These are phyloP conservation scores for Cerastis leucographa DNA, from an alignment of 2,888 invertebrate genomes.

Conservation along the genomic window DNA sequence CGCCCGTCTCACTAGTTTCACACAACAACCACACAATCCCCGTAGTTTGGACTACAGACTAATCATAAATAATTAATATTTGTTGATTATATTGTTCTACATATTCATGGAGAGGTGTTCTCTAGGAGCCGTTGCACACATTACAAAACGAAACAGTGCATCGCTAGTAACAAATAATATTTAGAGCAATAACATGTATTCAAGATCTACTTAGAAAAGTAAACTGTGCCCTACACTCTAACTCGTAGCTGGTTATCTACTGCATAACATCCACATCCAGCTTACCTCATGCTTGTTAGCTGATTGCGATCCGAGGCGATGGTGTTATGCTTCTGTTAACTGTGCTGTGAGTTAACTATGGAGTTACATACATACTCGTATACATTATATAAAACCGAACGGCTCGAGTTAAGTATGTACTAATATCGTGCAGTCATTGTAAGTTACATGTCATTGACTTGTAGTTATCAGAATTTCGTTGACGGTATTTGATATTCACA, in stretches of 20 bases:
- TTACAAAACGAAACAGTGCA: background rate
- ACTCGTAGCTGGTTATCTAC: too few species aligned
- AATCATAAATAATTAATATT: slow-evolving; percentile 1
- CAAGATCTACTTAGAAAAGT: background rate
- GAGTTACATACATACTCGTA: too few species aligned
- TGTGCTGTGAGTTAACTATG: too few species aligned
- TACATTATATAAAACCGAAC: background rate
- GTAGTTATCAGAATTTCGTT: background rate
- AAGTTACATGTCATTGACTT: background rate
- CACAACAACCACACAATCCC: too few species aligned
- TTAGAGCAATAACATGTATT: background rate
- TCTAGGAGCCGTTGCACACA: background rate
- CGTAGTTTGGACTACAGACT: background rate
- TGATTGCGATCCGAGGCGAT: background rate
- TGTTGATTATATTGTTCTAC: background rate
- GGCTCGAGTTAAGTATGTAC: background rate
- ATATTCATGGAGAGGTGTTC: background rate
- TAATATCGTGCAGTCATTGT: background rate
- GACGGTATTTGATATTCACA: background rate
- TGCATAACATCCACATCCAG: background rate
- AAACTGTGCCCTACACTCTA: background rate
- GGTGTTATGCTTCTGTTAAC: background rate
- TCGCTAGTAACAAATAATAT: too few species aligned
- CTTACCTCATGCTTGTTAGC: background rate
- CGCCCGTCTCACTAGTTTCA: too few species aligned